Evolutionary conservation across 2,888 invertebrate genomes (phyloP), one percentile per base, ranked within the genome.

Genomic region (Asteroscopus sphinx): DNA sequence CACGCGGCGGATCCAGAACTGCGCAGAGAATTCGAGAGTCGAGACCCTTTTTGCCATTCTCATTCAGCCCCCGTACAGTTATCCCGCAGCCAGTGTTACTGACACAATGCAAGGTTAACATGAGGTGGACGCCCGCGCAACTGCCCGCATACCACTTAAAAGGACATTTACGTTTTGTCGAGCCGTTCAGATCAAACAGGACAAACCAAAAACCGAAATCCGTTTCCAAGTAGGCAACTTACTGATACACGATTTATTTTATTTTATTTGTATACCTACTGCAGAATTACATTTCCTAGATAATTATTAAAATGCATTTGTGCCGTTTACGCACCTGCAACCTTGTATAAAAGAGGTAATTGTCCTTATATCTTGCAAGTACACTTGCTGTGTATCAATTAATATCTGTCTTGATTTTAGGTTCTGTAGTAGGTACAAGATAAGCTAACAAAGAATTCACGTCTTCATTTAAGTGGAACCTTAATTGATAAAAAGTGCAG

Each of bases 51-150:
- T 83, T 81, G 83, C 83, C 81, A 87, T 88, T 88, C 85, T 88
- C 85, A 90, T 90, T 89, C 89, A 88, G 77, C 78, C 80, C 81
- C 81, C 86, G 83, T 86, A 91, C 90, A 88, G 91, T 91, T 92
- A 91, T 88, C 83, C 90, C 83, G 79, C 80, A 79, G 77, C 80
- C 81, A 83, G 87, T 89, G 91, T 87, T 89, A 91, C 88, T 92
- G 92, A 91, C 91, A 90, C 90, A 90, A 87, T 85, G 88, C 92
- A 93, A 93, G 91, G 92, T 86, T 90, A 89, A 81, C 80, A 66
- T 77, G 87, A 87, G 91, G 90, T 92, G 78, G 90, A 90, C 83
- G 91, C 82, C 91, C 92, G 87, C 82, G 73, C 80, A 79, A 83
- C 80, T 82, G 77, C 74, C 82, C 72, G 77, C 81, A 74, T 75